Percentiles rank a stretch among this genome's conserved stretches.
Conservation (phyloP, 2,113 vertebrate genomes). For the Chamaea fasciata region DNA sequence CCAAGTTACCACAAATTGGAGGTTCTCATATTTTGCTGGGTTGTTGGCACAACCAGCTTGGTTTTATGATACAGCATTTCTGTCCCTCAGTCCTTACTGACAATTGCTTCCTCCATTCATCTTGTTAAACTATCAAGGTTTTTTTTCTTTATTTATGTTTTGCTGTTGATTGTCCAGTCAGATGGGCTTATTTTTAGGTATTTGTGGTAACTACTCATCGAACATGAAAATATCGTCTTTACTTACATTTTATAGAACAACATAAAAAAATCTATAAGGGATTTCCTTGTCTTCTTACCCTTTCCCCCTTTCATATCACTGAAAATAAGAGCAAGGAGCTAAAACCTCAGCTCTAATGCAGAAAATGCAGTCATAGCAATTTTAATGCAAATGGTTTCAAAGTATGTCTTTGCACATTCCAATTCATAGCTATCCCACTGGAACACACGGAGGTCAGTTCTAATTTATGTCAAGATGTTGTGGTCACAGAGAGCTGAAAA, state of each 20-base stretch:
- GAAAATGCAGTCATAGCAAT: background rate
- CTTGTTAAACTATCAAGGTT: background rate
- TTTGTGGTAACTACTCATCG: background rate
- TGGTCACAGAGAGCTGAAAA: background rate
- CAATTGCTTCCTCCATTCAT: background rate
- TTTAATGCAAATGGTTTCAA: background rate
- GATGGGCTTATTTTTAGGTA: background rate
- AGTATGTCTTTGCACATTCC: background rate
- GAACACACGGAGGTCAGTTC: background rate
- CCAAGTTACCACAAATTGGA: background rate
- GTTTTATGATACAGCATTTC: background rate
- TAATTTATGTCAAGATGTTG: slow-evolving; percentile 29
- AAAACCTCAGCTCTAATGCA: background rate
- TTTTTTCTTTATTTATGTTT: background rate
- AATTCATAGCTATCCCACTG: background rate
- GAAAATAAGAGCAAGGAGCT: background rate
- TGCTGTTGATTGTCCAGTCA: background rate
- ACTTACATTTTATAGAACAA: background rate
- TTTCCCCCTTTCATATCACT: background rate
- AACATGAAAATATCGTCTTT: background rate
- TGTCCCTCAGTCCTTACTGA: background rate
- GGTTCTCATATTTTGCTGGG: background rate
- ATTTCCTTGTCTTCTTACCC: background rate
- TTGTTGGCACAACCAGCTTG: background rate
- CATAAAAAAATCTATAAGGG: background rate